Evolutionary conservation across 2,797 vertebrate genomes (phyloP), one percentile per base, ranked within the genome.

Genomic region (Spinus olivaceus): DNA sequence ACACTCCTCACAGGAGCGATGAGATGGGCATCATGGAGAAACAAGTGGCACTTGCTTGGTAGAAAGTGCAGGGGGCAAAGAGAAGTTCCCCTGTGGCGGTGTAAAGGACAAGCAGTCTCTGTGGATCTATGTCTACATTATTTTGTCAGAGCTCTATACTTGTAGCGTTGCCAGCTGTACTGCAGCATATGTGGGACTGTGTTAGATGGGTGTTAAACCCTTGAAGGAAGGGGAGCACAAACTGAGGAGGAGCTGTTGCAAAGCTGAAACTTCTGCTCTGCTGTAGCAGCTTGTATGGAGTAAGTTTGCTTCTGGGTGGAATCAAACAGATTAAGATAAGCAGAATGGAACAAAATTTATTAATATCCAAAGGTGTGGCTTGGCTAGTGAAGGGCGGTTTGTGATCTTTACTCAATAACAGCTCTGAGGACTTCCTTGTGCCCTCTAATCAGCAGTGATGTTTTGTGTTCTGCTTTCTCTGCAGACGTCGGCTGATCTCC

Each of bases 401-500:
- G 30, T 51, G 24, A 49, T 35, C 41, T 61, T 81, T 39, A 12
- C 13, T 64, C 13, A 77, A 6, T 16, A 37, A 46, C 20, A 66
- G 5, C 32, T 84, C 30, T 54, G 63, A 64, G 41, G 54, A 64
- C 56, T 56, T 84, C 22, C 8, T 84, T 2, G 0, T 65, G 56
- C 14, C 27, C 23, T 80, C 49, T 60, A 92, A 57, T 70, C 64
- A 19, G 5, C 1, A 7, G 22, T 76, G 49, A 11, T 76, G 21
- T 37, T 65, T 42, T 57, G 25, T 87, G 53, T 90, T 57, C 17
- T 86, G 37, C 90, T 61, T 73, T 88, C 70, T 93, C 66, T 76
- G 30, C 97, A 99, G 99, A 86, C 98, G 99, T 64, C 98, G 99
- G 77, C 98, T 99, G 94, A 99, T 99, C 97, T 99, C 99, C 63